Evolutionary conservation across 2,888 invertebrate genomes (phyloP), one percentile per base, ranked within the genome.

Genomic region (Pycnomerus fuliginosus): DNA sequence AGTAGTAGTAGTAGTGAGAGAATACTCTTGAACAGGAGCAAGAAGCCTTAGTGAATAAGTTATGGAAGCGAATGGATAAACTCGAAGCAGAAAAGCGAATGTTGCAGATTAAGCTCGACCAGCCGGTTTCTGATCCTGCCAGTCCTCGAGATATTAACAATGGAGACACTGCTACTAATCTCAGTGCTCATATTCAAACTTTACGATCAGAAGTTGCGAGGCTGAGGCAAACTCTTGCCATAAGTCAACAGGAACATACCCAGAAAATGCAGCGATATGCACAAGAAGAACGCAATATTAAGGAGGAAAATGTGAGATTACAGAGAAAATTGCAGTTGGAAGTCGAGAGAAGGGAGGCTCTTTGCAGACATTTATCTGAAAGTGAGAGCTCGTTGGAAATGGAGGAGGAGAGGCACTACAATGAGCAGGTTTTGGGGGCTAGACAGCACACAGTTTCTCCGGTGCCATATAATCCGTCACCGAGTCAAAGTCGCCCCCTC

Each of bases 11-110:
- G n/a, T n/a, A n/a, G n/a, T n/a, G n/a, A n/a, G 99, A 99, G 74
- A 99, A 99, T 71, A 97, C 98, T 1, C 76, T 99, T 52, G 99
- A 99, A 67, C 97, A 98, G 73, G 99, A 99, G 67, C 99, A 99
- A 68, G 99, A 99, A 72, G 93, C 98, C 17, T 77, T 99, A 48
- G 98, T 99, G 20, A 99, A 99, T 75, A 87, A 90, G 65, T 78
- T 99, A 46, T 99, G 99, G 96, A 99, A 99, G 71, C 80, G 96
- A 53, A 98, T 99, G 97, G 97, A 98, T 71, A 97, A 98, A 73
- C 75, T 99, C 38, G 98, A 99, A 71, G 89, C 95, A 10, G 98
- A 98, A 68, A 98, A 98, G 72, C 82, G 96, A 55, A 90, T 89
- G 72, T 77, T 96, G 53, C 95, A 96, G 76, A 94, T 94, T 52